A percentile compares a stretch with the other conserved stretches of the same genome.
Evolutionary conservation across 2,888 invertebrate genomes (phyloP).

Genomic region (Creontiades dilutus): DNA sequence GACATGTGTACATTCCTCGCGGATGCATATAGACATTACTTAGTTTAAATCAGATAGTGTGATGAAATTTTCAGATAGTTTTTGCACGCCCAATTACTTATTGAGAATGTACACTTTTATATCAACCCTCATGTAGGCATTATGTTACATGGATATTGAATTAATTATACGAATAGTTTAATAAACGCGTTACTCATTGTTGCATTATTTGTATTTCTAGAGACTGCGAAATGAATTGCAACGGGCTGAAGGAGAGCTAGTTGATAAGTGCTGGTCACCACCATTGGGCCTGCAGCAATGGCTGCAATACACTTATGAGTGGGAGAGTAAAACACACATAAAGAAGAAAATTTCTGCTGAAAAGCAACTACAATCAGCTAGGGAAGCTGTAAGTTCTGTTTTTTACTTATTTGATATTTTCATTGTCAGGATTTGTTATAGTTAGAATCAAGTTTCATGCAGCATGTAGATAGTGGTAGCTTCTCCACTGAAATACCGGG

Average conservation of each 20-base stretch:
- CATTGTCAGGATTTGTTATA: constrained; percentile 27
- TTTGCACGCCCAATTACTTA: too few species aligned
- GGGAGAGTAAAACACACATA: constrained; percentile 92
- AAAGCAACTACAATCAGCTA: constrained; percentile 89
- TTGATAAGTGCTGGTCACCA: constrained; percentile 93
- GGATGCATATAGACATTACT: too few species aligned
- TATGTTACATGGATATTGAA: too few species aligned
- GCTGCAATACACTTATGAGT: constrained; percentile 97
- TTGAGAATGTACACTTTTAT: too few species aligned
- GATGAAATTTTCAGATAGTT: too few species aligned
- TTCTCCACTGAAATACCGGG: too few species aligned
- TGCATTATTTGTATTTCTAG: constrained; percentile 78
- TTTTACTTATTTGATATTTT: neutral
- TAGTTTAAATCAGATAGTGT: too few species aligned
- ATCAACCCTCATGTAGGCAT: too few species aligned
- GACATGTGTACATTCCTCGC: too few species aligned
- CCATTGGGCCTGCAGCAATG: constrained; percentile 94
- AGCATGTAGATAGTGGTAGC: too few species aligned
- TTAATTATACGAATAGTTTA: too few species aligned
- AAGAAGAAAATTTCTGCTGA: constrained; percentile 91
- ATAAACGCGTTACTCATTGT: neutral
- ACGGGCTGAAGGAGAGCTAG: constrained; percentile 93
- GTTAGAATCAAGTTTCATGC: neutral
- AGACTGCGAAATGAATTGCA: constrained; percentile 89
- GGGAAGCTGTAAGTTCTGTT: constrained; percentile 87